Conservation (phyloP, 2,888 invertebrate genomes). For the Cheilosia urbana region DNA sequence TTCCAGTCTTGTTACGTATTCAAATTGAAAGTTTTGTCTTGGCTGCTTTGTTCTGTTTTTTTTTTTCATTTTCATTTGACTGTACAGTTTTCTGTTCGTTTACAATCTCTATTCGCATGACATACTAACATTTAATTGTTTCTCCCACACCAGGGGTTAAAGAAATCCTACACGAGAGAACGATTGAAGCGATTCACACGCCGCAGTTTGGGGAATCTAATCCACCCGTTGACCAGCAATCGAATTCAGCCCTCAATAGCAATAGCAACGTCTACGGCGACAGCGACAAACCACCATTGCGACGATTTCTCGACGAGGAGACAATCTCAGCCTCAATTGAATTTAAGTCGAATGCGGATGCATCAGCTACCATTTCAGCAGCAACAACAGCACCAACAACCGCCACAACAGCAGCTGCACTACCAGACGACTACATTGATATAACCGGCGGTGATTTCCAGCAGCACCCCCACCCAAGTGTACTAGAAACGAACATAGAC, state of each 20-base stretch:
- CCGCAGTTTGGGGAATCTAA: constrained; percentile 79
- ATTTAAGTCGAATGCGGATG: constrained; percentile 71
- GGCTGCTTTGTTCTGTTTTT: constrained; percentile 73
- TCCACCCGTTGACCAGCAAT: constrained; percentile 77
- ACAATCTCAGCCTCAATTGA: constrained; percentile 66
- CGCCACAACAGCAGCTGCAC: constrained; percentile 49
- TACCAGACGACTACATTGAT: constrained; percentile 77
- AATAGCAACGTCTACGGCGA: constrained; percentile 66
- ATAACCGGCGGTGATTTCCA: constrained; percentile 75
- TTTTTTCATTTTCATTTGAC: constrained; percentile 27
- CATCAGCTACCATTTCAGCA: constrained; percentile 69
- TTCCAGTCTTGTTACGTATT: constrained; percentile 53
- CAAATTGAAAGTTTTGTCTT: constrained; percentile 60
- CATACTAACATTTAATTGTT: constrained; percentile 21
- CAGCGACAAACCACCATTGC: constrained; percentile 76
- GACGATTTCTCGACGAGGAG: constrained; percentile 66
- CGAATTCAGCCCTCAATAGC: constrained; percentile 69
- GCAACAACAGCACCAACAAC: constrained; percentile 55
- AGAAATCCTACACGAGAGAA: constrained; percentile 80
- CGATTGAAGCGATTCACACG: constrained; percentile 80
- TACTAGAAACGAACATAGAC: constrained; percentile 73
- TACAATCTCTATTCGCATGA: not conserved
- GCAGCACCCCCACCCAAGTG: constrained; percentile 34
- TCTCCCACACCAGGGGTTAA: constrained; percentile 78
- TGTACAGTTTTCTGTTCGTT: constrained; percentile 52